Percentiles rank a stretch among this genome's conserved stretches.
Evolutionary conservation across 2,113 vertebrate species (phyloP).

Genomic region (Bombycilla garrulus): DNA sequence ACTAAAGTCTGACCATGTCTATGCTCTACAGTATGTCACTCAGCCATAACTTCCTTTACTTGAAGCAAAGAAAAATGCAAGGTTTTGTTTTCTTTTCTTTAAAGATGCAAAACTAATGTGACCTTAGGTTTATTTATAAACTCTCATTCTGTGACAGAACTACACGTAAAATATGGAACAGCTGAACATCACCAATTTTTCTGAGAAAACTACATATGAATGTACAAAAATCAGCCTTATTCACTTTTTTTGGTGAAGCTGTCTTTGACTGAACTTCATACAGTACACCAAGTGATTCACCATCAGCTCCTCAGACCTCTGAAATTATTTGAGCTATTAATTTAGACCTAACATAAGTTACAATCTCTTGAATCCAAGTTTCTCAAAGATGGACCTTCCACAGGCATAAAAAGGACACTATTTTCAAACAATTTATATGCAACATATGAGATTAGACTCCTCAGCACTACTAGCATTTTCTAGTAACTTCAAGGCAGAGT

Average conservation of each 20-base stretch:
- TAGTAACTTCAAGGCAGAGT: neutral
- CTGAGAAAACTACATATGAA: neutral
- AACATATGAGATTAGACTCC: neutral
- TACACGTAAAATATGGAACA: neutral
- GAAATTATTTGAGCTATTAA: slow-evolving; percentile 27
- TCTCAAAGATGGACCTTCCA: slow-evolving; percentile 33
- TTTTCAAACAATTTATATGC: slow-evolving; percentile 46
- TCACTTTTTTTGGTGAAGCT: neutral
- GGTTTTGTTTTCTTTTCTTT: neutral
- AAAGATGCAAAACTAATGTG: neutral
- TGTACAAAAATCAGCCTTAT: neutral
- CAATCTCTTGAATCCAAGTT: slow-evolving; percentile 1
- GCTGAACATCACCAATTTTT: neutral
- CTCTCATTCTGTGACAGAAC: neutral
- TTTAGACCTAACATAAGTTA: neutral
- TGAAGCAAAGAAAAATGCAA: neutral
- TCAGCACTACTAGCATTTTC: neutral
- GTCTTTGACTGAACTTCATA: neutral
- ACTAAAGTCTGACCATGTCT: neutral
- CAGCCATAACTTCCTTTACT: neutral
- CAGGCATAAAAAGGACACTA: neutral
- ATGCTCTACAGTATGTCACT: neutral
- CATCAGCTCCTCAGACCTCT: neutral
- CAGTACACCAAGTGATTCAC: neutral
- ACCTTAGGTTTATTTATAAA: neutral